Evolutionary conservation across 2,797 vertebrate species (phyloP).

Genomic region (Pteropus rufus): DNA sequence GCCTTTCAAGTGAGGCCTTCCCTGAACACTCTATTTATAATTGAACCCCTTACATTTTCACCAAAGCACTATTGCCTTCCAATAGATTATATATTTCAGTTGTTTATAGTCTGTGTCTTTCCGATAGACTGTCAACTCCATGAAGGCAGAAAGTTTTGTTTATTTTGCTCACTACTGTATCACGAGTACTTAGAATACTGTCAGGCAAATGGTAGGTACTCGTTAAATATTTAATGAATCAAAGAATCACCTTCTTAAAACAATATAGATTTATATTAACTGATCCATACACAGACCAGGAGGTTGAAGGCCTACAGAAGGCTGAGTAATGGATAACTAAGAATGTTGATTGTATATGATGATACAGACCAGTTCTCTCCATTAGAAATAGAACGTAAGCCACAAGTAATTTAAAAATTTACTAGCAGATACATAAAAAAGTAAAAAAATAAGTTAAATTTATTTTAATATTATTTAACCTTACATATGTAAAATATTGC

Average conservation of each 20-base stretch:
- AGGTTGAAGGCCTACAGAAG: background rate
- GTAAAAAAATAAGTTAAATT: background rate
- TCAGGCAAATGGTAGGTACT: background rate
- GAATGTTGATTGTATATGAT: background rate
- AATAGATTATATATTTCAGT: background rate
- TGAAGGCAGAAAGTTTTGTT: background rate
- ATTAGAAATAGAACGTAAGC: background rate
- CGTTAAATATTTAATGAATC: background rate
- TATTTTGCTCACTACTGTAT: background rate
- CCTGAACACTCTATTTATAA: background rate
- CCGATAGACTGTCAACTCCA: background rate
- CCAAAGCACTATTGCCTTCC: background rate
- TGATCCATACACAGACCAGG: background rate
- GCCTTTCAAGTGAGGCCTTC: background rate
- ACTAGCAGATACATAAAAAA: background rate
- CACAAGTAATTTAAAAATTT: background rate
- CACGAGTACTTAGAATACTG: background rate
- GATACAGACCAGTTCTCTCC: background rate
- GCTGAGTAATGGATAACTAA: background rate
- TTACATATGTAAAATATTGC: background rate
- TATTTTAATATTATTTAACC: background rate
- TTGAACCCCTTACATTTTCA: background rate
- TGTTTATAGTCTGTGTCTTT: background rate
- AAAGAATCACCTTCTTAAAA: background rate
- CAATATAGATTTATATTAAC: background rate